phyloP scores from a whole-genome alignment of 2,797 vertebrate genomes.

The Orientallactaga sibirica region DNA sequence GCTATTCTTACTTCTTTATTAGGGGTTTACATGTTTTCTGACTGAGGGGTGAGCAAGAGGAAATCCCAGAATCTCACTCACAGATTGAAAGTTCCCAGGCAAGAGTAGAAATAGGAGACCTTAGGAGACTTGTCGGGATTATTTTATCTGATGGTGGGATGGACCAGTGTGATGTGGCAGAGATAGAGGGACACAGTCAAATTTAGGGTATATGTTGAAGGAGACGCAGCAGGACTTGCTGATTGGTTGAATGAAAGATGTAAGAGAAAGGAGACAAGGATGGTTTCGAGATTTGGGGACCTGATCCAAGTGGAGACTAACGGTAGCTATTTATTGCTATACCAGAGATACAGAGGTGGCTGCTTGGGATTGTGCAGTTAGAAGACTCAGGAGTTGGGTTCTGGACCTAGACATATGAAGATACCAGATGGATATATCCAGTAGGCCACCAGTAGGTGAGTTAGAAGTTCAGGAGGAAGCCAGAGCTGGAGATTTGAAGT shows the following conservation, averaged over 20 bases:
- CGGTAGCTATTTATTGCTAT: neutral
- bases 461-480: neutral
- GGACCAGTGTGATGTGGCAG: neutral
- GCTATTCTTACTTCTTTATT: neutral
- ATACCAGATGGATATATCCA: neutral
- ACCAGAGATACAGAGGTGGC: constrained; percentile 12
- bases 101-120: constrained; percentile 1
- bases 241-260: neutral
- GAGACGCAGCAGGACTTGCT: neutral
- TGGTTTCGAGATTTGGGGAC: neutral
- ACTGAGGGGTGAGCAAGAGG: constrained; percentile 23
- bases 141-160: neutral
- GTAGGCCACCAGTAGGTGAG: neutral
- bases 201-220: neutral
- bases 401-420: constrained; percentile 9
- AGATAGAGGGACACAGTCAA: neutral
- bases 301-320: neutral
- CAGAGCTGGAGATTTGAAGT: neutral
- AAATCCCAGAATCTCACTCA: neutral
- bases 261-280: neutral
- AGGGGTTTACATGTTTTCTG: neutral
- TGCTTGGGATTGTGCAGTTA: neutral
- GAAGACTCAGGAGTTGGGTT: constrained; percentile 33
- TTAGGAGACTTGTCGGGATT: neutral
- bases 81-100: neutral